A percentile compares a stretch with the other conserved stretches of the same genome.
Conservation (phyloP, 2,888 invertebrate species). For the Hermodice carunculata region DNA sequence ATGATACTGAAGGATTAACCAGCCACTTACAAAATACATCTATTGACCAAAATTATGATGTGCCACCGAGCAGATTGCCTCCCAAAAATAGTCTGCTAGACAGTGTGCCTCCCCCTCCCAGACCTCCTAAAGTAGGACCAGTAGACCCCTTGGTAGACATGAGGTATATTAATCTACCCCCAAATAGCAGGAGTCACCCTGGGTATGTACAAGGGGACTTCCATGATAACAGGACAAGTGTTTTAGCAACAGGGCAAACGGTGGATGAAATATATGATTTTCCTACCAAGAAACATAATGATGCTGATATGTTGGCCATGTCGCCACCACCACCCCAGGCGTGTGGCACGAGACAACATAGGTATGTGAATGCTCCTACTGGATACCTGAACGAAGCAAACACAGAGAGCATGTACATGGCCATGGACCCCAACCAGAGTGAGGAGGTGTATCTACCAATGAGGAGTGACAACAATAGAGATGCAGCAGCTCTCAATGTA, state of each 20-base stretch:
- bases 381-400: no score
- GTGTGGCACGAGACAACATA: not conserved
- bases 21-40: no score
- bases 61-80: no score
- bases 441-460: constrained; percentile 6
- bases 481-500: not conserved
- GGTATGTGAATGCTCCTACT: constrained; percentile 6
- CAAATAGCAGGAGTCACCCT: constrained; percentile 43
- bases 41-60: no score
- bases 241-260: not conserved
- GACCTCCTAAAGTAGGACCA: not conserved
- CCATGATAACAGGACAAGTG: not conserved
- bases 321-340: constrained; percentile 10
- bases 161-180: constrained; percentile 57
- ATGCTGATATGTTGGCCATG: not conserved
- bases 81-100: no score
- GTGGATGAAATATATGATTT: not conserved
- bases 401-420: no score
- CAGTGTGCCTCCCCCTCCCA: constrained; percentile 4
- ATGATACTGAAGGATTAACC: no score
- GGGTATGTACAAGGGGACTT: not conserved
- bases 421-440: not conserved
- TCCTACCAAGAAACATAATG: not conserved
- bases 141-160: not conserved
- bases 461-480: not conserved